Base-by-base conservation (phyloP, 2,888 invertebrate genomes). In the Chouioia cunea region DNA sequence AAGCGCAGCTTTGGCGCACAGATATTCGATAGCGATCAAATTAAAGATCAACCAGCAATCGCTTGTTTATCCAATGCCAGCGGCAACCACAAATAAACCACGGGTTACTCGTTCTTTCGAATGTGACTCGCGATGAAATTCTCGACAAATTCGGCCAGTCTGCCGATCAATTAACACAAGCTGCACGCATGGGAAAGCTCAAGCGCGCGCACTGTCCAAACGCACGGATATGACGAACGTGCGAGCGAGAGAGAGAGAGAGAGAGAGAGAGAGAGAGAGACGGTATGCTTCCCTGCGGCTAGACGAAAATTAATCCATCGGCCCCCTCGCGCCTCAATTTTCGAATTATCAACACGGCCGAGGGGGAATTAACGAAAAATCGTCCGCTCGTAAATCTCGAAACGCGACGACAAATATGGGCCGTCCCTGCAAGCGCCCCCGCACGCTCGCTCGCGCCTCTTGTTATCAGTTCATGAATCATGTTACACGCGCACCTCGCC, bases 381-480 rank as follows among this genome's bases (percentile, higher is more conserved):
- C 36, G 36, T 8, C 36, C 36, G 36, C 2, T 36, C 36, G 12
- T 36, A 36, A 36, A 36, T 36, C 36, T 4, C 3, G 44, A 64
- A 64, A 64, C 46, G 46, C 50, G 53, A 53, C 50, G 63, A 68
- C 68, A 64, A 65, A 72, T 72, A 43, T 68, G 60, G 58, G 27
- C 56, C 64, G n/a, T n/a, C n/a, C n/a, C n/a, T n/a, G n/a, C n/a
- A n/a, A n/a, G n/a, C n/a, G n/a, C n/a, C n/a, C n/a, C n/a, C n/a
- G n/a, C n/a, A n/a, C n/a, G n/a, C n/a, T n/a, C n/a, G 58, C 58
- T 48, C 10, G 4, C 46, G 27, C 27, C 27, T 27, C 27, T 58
- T 60, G 67, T 65, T 65, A 72, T 72, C 71, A 65, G 62, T 66
- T 36, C 54, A 65, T 68, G 68, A 65, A 72, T 68, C 71, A 60